Base-by-base conservation (phyloP, 2,113 vertebrate genomes). In the Benitochromis conjunctus region DNA sequence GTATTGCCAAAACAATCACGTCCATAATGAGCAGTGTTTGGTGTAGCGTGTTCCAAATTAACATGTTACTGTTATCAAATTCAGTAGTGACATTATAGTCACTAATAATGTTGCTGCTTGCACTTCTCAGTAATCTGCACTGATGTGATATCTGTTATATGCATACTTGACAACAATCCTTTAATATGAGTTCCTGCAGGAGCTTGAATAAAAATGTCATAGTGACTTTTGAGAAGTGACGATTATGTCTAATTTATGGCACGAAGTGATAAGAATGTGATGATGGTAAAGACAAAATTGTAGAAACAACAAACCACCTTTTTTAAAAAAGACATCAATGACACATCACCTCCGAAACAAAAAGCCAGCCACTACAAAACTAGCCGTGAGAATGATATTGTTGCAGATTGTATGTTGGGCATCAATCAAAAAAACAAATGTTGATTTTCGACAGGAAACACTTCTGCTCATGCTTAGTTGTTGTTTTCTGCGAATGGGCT, bases 271-370 rank as follows among this genome's bases (percentile, higher is more conserved):
- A 12, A 74, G 24, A 74, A 74, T 74, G 69, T 19, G 24, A 51
- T 29, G 24, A 31, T 19, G 1, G 3, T 29, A 48, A 31, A 29
- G 16, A 31, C 11, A 26, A 0, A 51, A 19, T 9, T 29, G 24
- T 48, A 7, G 66, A 29, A 74, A 74, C 66, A 46, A 26, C 64
- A 43, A 43, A 14, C n/a, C 36, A 14, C 64, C 1, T 43, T n/a
- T 24, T 24, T 13, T 9, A 24, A 43, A 38, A 24, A 38, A 24
- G n/a, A 69, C 0, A 46, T 46, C 13, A 18, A 0, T 46, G 38
- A 18, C 64, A 26, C 60, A 71, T 43, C 13, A 16, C 64, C 24
- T 19, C 5, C 66, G 31, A 74, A 19, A 9, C 21, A 19, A 74
- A 46, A 71, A 1, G 8, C 4, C 12, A 2, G 29, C 18, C 9